A percentile compares a stretch with the other conserved stretches of the same genome.
phyloP scores from a whole-genome alignment of 1,140 invertebrate species.

The Babylonia areolata region DNA sequence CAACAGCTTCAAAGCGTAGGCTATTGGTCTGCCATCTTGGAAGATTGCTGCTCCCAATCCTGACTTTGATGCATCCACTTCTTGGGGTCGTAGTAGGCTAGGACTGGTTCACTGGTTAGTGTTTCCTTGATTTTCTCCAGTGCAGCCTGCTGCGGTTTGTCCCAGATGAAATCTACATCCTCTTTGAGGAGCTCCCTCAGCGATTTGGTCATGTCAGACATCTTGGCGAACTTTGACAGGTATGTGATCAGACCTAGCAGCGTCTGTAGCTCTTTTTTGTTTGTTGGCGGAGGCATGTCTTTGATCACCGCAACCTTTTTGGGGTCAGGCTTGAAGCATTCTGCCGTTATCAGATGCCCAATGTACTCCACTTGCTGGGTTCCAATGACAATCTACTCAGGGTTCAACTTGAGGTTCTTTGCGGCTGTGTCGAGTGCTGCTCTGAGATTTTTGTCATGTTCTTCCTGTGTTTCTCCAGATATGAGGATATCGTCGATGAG shows the following conservation, averaged over 20 bases:
- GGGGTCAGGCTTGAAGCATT: constrained; percentile 71
- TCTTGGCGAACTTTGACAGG: too few species aligned
- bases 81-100: too few species aligned
- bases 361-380: constrained; percentile 47
- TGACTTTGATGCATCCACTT: too few species aligned
- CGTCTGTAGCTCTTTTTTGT: too few species aligned
- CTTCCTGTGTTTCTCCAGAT: constrained; percentile 52
- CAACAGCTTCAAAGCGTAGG: too few species aligned
- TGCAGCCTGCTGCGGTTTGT: background rate
- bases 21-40: too few species aligned
- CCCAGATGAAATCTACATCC: background rate
- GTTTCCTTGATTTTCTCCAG: too few species aligned
- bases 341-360: constrained; percentile 53
- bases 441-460: constrained; percentile 68
- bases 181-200: background rate
- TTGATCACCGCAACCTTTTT: too few species aligned
- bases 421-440: constrained; percentile 67
- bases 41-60: too few species aligned
- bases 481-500: constrained; percentile 62
- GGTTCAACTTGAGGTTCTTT: constrained; percentile 56
- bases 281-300: too few species aligned
- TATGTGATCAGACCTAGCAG: too few species aligned
- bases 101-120: too few species aligned
- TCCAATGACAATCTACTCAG: constrained; percentile 52
- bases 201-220: background rate